A percentile compares a stretch with the other conserved stretches of the same genome.
These are phyloP conservation scores for Andricus grossulariae DNA, from an alignment of 1,140 invertebrate genomes.

Conservation along the genomic window DNA sequence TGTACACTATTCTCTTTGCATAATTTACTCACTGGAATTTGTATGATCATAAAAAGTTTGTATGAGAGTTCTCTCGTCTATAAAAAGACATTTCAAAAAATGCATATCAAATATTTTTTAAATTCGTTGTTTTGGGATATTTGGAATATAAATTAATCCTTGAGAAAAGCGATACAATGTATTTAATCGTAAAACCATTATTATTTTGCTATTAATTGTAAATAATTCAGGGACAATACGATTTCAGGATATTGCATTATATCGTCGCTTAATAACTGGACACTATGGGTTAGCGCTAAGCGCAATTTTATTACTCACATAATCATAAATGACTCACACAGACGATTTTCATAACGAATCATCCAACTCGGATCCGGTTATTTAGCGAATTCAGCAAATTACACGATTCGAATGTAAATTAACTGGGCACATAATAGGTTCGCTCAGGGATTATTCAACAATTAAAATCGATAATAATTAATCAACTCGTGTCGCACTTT, in stretches of 20 bases:
- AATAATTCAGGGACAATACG: no score
- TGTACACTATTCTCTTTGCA: no score
- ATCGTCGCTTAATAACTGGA: constrained; percentile 54
- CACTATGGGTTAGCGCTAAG: constrained; percentile 42
- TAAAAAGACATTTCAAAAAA: no score
- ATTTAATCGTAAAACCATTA: no score
- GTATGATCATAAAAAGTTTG: no score
- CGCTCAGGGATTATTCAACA: constrained; percentile 29
- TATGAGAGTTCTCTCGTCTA: no score
- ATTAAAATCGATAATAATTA: constrained; percentile 48
- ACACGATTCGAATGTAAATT: constrained; percentile 50
- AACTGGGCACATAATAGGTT: constrained; percentile 29
- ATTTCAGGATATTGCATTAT: constrained; percentile 35
- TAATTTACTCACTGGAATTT: no score
- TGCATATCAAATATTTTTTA: no score
- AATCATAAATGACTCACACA: constrained; percentile 45
- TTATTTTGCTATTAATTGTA: no score
- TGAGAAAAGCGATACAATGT: no score
- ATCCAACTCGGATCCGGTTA: constrained; percentile 46
- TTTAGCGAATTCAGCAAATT: constrained; percentile 51
- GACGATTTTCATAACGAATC: constrained; percentile 53
- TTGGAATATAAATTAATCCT: no score
- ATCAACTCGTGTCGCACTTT: constrained; percentile 35
- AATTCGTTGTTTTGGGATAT: no score
- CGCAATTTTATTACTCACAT: constrained; percentile 48